Base-by-base conservation (phyloP, 2,113 vertebrate species). In the Speoplatyrhinus poulsoni region DNA sequence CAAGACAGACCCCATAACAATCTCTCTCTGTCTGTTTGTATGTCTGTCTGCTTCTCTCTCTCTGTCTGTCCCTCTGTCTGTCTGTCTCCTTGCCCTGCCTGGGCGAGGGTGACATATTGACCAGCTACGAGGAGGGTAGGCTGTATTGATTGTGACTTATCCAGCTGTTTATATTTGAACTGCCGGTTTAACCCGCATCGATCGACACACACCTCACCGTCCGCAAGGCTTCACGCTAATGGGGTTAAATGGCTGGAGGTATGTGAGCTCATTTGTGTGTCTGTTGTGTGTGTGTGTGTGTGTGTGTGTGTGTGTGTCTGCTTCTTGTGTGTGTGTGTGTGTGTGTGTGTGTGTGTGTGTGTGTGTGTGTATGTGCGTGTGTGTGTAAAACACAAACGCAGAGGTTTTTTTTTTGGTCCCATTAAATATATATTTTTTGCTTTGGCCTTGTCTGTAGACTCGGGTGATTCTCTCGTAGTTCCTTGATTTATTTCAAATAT, bases 161-260 rank as follows among this genome's bases (percentile, higher is more conserved):
- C 91, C 92, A 87, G 87, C 84, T 92, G 92, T 93, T 93, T 94
- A 92, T 90, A 90, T 93, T 87, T 94, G 91, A 94, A 93, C 92
- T 88, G 79, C 73, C 85, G 89, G 85, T 92, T 93, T 93, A 92
- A 90, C 93, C 91, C 85, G 53, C 83, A 92, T 93, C 72, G 93
- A 94, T 92, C 84, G 88, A 82, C 82, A 80, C 46, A 76, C 88
- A 88, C 88, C 86, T 88, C 81, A 52, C 75, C 76, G 84, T 80
- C 85, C 84, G 87, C 77, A 85, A 90, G 90, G 88, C 88, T 85
- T 84, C 72, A 12, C 26, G 32, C 89, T 93, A 92, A 93, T 93
- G 85, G 91, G 88, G 79, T 80, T 86, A 88, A 92, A 89, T 77
- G 75, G 41, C 53, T 73, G 72, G 46, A 67, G 58, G 58, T 11